phyloP scores from a whole-genome alignment of 2,113 vertebrate species.

The Neofelis nebulosa region DNA sequence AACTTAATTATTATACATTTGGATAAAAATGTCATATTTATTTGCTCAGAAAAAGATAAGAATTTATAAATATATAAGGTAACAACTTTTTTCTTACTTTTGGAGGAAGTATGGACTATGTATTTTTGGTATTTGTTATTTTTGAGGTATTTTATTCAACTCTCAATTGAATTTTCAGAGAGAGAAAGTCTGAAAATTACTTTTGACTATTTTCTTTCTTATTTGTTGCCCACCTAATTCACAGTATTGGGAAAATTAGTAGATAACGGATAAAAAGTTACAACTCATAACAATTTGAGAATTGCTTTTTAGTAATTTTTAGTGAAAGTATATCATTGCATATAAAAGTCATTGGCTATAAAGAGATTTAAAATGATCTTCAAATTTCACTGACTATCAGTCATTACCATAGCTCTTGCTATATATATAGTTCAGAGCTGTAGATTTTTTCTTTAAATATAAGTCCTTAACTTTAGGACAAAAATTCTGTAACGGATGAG shows the following conservation, averaged over 20 bases:
- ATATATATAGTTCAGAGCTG: neutral
- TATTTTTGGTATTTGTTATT: constrained; percentile 3
- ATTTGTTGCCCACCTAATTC: neutral
- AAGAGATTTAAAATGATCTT: neutral
- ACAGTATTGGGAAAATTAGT: neutral
- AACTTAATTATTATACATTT: neutral
- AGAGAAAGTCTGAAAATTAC: neutral
- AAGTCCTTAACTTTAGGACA: neutral
- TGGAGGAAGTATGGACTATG: neutral
- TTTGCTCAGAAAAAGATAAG: constrained; percentile 31
- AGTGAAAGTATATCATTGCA: constrained; percentile 6
- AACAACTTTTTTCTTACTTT: neutral
- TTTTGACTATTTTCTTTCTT: constrained; percentile 35
- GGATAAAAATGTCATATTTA: neutral
- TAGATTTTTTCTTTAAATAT: neutral
- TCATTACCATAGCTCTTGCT: neutral
- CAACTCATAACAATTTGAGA: neutral
- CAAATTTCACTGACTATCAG: constrained; percentile 22
- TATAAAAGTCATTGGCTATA: constrained; percentile 18
- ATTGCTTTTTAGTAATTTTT: constrained; percentile 15
- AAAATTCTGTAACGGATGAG: constrained; percentile 10
- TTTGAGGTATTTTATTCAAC: constrained; percentile 24
- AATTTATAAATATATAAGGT: neutral
- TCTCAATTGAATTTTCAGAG: neutral
- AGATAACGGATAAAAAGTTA: constrained; percentile 20